phyloP scores from a whole-genome alignment of 2,888 invertebrate species.

The Pterostichus niger region DNA sequence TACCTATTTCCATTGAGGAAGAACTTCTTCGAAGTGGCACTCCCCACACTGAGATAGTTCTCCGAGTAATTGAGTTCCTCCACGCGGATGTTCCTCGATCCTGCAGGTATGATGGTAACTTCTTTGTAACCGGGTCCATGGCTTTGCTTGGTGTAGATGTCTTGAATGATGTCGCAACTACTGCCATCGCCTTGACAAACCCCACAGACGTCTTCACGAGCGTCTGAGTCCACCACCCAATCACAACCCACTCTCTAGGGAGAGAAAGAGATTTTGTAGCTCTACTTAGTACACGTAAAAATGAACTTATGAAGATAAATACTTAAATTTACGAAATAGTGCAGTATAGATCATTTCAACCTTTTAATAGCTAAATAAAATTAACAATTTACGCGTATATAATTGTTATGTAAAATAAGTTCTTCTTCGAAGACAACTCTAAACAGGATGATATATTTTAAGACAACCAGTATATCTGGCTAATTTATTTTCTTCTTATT shows the following conservation, averaged over 20 bases:
- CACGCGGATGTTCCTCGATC: constrained; percentile 88
- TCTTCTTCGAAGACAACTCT: too few species aligned
- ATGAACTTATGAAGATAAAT: too few species aligned
- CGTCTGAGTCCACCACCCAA: constrained; percentile 90
- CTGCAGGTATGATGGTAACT: constrained; percentile 87
- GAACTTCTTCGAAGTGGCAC: constrained; percentile 84
- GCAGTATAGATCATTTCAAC: too few species aligned
- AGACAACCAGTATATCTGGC: too few species aligned
- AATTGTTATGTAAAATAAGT: too few species aligned
- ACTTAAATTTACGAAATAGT: too few species aligned
- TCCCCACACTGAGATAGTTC: constrained; percentile 89
- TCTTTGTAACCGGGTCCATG: constrained; percentile 80
- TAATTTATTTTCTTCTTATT: too few species aligned
- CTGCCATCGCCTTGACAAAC: constrained; percentile 92
- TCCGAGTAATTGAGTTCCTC: constrained; percentile 87
- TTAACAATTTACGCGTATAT: too few species aligned
- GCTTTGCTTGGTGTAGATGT: constrained; percentile 78
- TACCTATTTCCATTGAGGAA: constrained; percentile 90
- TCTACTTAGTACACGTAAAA: too few species aligned
- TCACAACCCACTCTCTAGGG: constrained; percentile 94
- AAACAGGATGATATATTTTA: too few species aligned
- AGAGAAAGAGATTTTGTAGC: constrained; percentile 69
- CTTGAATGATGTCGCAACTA: constrained; percentile 86
- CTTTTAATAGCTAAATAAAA: too few species aligned
- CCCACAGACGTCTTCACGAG: constrained; percentile 91